Conservation (phyloP, 2,888 invertebrate genomes). For the Rhynchonema sp. region DNA sequence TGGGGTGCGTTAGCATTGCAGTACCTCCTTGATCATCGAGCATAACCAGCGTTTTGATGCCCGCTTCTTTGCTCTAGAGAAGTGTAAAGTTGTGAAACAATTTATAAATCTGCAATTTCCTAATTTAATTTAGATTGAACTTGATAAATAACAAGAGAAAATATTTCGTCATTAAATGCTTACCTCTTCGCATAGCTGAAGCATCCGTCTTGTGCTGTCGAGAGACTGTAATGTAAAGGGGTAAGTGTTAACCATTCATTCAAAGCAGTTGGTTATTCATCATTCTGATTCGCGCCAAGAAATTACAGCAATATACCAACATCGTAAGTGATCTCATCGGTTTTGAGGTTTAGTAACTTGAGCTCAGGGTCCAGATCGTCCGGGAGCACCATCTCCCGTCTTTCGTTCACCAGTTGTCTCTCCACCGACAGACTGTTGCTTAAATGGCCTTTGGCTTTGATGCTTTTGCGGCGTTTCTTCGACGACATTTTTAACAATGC, state of each 20-base stretch:
- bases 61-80: conserved; percentile 10
- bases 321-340: conserved; percentile 17
- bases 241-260: neutral
- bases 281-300: too few species aligned
- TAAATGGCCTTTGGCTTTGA: too few species aligned
- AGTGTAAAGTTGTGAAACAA: neutral
- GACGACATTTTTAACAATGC: too few species aligned
- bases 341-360: conserved; percentile 19
- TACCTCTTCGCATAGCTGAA: conserved; percentile 24
- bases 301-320: too few species aligned
- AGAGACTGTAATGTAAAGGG: conserved; percentile 27
- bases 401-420: neutral
- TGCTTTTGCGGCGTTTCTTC: too few species aligned
- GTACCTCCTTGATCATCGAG: conserved; percentile 13
- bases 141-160: neutral
- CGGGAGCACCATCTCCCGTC: conserved; percentile 19
- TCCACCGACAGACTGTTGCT: too few species aligned
- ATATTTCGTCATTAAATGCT: neutral
- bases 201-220: conserved; percentile 30
- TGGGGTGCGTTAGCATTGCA: too few species aligned
- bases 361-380: conserved; percentile 24
- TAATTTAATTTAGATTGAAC: neutral
- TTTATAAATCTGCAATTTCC: neutral
- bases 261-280: neutral
- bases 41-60: conserved; percentile 12